Conservation (phyloP, 2,113 vertebrate species). For the Pedetes capensis region DNA sequence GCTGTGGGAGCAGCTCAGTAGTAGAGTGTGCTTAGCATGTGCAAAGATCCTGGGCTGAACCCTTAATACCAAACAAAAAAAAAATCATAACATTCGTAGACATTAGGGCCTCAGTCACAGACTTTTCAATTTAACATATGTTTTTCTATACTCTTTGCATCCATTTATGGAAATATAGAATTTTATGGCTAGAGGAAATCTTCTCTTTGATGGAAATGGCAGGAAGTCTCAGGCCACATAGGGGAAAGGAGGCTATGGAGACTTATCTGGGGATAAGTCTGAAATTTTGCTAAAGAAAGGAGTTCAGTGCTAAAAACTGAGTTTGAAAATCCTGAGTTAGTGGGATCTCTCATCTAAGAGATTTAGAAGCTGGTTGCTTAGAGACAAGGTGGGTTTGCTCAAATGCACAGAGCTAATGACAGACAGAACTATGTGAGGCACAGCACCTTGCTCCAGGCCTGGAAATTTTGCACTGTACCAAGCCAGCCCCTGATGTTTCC, state of each 20-base stretch:
- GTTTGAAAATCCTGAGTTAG: background rate
- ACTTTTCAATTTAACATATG: background rate
- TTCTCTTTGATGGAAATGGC: background rate
- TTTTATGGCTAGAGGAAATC: background rate
- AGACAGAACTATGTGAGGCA: rapidly evolving
- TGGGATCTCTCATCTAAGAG: background rate
- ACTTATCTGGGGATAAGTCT: background rate
- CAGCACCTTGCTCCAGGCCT: background rate
- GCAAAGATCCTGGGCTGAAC: background rate
- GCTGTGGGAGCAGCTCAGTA: too few species aligned
- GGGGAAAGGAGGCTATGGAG: background rate
- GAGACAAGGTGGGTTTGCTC: background rate
- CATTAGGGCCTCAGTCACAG: background rate
- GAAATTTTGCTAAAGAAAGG: background rate
- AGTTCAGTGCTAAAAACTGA: background rate
- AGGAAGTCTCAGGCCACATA: background rate
- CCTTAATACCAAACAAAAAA: background rate
- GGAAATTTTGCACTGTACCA: background rate
- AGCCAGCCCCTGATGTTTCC: background rate
- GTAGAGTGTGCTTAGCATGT: background rate
- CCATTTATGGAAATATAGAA: background rate
- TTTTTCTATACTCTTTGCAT: background rate
- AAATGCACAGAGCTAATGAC: background rate
- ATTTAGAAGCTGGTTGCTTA: background rate
- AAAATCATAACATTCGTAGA: too few species aligned